Conservation (phyloP, 2,797 vertebrate genomes). For the Benthosema pterotum region DNA sequence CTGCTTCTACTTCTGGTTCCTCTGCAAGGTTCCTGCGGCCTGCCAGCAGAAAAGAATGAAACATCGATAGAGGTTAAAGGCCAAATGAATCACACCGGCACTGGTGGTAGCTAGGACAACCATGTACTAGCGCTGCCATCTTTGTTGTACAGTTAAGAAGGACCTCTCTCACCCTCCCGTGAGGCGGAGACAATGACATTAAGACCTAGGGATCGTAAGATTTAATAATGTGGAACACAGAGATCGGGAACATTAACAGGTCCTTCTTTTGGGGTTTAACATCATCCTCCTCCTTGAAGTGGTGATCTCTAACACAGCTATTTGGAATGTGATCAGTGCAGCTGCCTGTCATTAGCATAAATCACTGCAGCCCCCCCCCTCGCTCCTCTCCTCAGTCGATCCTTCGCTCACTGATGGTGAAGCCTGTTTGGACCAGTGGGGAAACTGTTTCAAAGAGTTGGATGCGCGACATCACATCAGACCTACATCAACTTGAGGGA, state of each 20-base stretch:
- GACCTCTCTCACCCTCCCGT: too few species aligned
- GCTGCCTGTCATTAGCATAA: slow-evolving; percentile 46
- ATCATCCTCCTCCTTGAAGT: neutral
- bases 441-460: slow-evolving; percentile 17
- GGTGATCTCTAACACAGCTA: slow-evolving; percentile 19
- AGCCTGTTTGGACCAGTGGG: slow-evolving; percentile 11
- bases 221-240: too few species aligned
- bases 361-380: slow-evolving; percentile 26
- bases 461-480: slow-evolving; percentile 3
- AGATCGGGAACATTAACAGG: neutral
- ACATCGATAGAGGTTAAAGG: neutral
- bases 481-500: slow-evolving; percentile 18
- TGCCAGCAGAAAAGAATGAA: neutral
- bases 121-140: too few species aligned
- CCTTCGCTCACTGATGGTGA: slow-evolving; percentile 16
- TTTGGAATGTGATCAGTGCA: slow-evolving; percentile 43
- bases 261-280: slow-evolving; percentile 12
- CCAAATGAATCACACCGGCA: too few species aligned
- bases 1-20: slow-evolving; percentile 1
- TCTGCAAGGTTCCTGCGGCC: neutral
- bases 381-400: slow-evolving; percentile 22
- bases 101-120: too few species aligned
- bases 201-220: too few species aligned
- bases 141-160: too few species aligned
- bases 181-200: too few species aligned